These are phyloP conservation scores for Hydra vulgaris DNA, from an alignment of 30 jellyfish, hydroid and myxozoan species.

Conservation along the genomic window DNA sequence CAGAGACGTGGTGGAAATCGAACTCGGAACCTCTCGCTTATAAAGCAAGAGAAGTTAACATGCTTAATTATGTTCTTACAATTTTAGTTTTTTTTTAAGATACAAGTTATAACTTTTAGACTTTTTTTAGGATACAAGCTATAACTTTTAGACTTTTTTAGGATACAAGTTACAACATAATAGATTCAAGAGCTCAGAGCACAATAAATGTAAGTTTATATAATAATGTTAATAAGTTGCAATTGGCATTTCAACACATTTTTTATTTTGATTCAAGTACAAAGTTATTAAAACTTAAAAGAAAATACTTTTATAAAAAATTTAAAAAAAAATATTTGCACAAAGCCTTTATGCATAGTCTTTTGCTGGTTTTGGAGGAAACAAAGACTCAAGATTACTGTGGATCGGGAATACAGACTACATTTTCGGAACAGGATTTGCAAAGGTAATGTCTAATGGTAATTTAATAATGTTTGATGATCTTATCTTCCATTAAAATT, in stretches of 20 bases:
- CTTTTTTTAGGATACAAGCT: conserved; percentile 53
- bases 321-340: not conserved
- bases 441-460: conserved; percentile 29
- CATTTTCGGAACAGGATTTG: conserved; percentile 66
- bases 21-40: too few species aligned
- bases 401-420: conserved; percentile 79
- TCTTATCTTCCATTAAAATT: too few species aligned
- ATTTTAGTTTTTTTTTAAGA: not conserved
- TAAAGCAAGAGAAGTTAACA: too few species aligned
- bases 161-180: conserved; percentile 58
- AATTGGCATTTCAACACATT: too few species aligned
- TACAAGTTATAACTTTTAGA: not conserved
- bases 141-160: conserved; percentile 45
- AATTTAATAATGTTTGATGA: too few species aligned
- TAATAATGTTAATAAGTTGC: too few species aligned
- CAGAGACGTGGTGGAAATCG: too few species aligned
- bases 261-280: too few species aligned
- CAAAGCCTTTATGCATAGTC: conserved; percentile 16
- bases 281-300: too few species aligned
- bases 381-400: conserved; percentile 62
- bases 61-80: too few species aligned
- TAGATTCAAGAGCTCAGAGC: conserved; percentile 61
- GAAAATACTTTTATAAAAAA: too few species aligned
- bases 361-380: conserved; percentile 55
- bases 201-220: conserved; percentile 38